A percentile compares a stretch with the other conserved stretches of the same genome.
phyloP scores from a whole-genome alignment of 2,888 invertebrate species.

The Leucophora obtusa region DNA sequence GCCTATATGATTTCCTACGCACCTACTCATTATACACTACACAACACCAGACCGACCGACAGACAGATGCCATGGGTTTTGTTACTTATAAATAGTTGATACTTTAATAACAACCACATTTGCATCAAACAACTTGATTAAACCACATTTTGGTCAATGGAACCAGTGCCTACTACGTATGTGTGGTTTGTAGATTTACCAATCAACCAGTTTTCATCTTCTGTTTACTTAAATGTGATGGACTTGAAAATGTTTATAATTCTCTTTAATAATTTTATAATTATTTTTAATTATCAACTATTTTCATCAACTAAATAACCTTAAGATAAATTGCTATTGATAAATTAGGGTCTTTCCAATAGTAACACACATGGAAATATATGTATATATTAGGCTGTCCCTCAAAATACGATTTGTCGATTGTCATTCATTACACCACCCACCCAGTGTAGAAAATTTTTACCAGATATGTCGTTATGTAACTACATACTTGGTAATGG shows the following conservation, averaged over 20 bases:
- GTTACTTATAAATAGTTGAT: not conserved
- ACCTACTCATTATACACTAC: not conserved
- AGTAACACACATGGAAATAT: too few relatives aligned
- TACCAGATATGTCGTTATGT: too few relatives aligned
- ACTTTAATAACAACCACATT: slow-evolving; percentile 22
- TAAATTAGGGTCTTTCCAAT: not conserved
- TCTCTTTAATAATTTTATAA: slow-evolving; percentile 7
- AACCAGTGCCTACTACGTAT: not conserved
- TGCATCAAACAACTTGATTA: slow-evolving; percentile 48
- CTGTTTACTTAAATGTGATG: not conserved
- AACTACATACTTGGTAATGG: too few relatives aligned
- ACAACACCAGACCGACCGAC: not conserved
- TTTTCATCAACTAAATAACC: slow-evolving; percentile 9
- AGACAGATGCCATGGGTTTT: not conserved
- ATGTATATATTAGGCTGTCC: too few relatives aligned
- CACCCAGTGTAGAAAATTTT: too few relatives aligned
- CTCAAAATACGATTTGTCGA: too few relatives aligned
- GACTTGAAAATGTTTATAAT: slow-evolving; percentile 15
- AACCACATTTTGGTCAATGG: slow-evolving; percentile 48
- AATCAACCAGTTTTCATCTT: slow-evolving; percentile 21
- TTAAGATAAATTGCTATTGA: not conserved
- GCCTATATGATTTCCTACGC: not conserved
- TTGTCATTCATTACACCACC: too few relatives aligned
- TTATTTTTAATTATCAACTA: slow-evolving; percentile 12
- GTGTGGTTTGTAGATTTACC: not conserved